These are phyloP conservation scores for Leucoma salicis DNA, from an alignment of 2,888 invertebrate species.

Conservation along the genomic window DNA sequence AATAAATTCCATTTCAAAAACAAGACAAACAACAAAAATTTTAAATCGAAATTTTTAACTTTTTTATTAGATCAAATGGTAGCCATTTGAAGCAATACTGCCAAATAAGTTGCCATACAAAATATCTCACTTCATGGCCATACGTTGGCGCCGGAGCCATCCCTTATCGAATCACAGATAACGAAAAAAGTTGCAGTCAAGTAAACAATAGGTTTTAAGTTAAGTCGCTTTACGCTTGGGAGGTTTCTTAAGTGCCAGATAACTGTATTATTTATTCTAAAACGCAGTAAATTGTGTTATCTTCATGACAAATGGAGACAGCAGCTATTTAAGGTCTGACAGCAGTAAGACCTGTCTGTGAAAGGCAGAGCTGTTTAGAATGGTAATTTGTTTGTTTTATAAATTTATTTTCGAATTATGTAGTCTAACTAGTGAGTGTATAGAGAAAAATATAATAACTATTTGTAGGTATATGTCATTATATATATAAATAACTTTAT, in stretches of 20 bases:
- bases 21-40: too few relatives aligned
- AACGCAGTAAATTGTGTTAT: slow-evolving; percentile 19
- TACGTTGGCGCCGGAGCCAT: slow-evolving; percentile 34
- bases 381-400: background rate
- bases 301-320: slow-evolving; percentile 22
- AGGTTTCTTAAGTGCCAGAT: slow-evolving; percentile 16
- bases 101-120: too few relatives aligned
- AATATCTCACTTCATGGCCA: slow-evolving; percentile 18
- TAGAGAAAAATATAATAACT: too few relatives aligned
- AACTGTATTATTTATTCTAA: slow-evolving; percentile 24
- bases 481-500: too few relatives aligned
- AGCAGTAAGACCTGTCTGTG: background rate
- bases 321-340: slow-evolving; percentile 2
- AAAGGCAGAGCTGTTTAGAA: background rate
- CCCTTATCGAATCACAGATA: slow-evolving; percentile 46
- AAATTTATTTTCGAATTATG: too few relatives aligned
- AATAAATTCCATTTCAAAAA: too few relatives aligned
- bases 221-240: slow-evolving; percentile 13
- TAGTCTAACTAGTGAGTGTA: too few relatives aligned
- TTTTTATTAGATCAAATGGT: too few relatives aligned
- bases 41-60: too few relatives aligned
- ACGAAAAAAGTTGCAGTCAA: slow-evolving; percentile 40
- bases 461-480: too few relatives aligned
- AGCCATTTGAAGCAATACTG: too few relatives aligned
- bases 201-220: slow-evolving; percentile 40